Evolutionary conservation across 2,797 vertebrate species (phyloP).

Genomic region (Chaunax sp.): DNA sequence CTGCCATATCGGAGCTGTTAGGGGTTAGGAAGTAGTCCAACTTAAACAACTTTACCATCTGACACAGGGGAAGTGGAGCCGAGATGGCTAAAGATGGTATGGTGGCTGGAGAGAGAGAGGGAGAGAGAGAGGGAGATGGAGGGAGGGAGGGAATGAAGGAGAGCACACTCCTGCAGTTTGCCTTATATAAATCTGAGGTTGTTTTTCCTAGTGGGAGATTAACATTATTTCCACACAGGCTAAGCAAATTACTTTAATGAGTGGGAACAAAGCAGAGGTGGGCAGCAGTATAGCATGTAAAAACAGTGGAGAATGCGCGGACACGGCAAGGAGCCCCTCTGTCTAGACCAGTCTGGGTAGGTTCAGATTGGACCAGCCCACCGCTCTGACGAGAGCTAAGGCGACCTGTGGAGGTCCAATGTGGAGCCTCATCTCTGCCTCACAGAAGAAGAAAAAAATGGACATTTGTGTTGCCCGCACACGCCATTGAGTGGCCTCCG

Average conservation of each 20-base stretch:
- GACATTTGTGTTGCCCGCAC: constrained; percentile 60
- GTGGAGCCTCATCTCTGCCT: constrained; percentile 35
- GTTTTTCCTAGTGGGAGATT: constrained; percentile 73
- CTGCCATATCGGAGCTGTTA: constrained; percentile 72
- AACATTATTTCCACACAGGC: constrained; percentile 75
- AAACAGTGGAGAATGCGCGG: constrained; percentile 50
- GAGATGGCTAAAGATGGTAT: constrained; percentile 78
- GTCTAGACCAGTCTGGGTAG: constrained; percentile 60
- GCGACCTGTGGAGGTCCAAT: constrained; percentile 48
- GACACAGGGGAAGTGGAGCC: constrained; percentile 68
- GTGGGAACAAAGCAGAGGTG: constrained; percentile 64
- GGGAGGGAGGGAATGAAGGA: constrained; percentile 46
- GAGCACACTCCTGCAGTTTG: constrained; percentile 62
- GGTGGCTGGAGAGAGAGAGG: constrained; percentile 54
- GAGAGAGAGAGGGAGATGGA: constrained; percentile 34
- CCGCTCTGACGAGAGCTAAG: constrained; percentile 26
- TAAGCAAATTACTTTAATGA: constrained; percentile 70
- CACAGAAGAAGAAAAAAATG: constrained; percentile 40
- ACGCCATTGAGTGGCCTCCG: constrained; percentile 57
- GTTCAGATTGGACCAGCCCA: constrained; percentile 54
- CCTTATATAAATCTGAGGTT: constrained; percentile 69
- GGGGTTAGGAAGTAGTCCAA: constrained; percentile 78
- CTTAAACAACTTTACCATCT: constrained; percentile 80
- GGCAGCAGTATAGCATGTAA: constrained; percentile 41
- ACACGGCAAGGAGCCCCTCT: constrained; percentile 54